Conservation (phyloP, 2,888 invertebrate species). For the Thalpophila matura region DNA sequence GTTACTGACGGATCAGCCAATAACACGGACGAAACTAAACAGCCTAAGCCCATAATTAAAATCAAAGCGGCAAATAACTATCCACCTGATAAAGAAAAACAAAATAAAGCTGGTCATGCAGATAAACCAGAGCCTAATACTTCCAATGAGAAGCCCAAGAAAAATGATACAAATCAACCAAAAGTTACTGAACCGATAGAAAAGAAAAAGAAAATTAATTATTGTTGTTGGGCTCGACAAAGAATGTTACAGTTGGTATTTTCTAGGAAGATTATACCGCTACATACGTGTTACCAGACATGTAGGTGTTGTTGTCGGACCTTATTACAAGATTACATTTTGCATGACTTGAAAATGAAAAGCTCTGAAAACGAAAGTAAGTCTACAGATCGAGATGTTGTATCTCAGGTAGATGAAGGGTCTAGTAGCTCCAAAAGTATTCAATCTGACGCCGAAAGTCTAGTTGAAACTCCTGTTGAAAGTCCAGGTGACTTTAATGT, state of each 20-base stretch:
- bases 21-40: no score
- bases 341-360: constrained; percentile 19
- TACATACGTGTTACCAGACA: constrained; percentile 59
- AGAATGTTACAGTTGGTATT: constrained; percentile 48
- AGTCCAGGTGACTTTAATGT: neutral
- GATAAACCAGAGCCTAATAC: no score
- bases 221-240: constrained; percentile 77
- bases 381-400: neutral
- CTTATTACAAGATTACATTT: constrained; percentile 37
- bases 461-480: neutral
- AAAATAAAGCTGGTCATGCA: neutral
- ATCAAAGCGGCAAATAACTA: constrained; percentile 25
- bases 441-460: neutral
- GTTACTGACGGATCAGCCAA: no score
- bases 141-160: neutral
- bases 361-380: neutral
- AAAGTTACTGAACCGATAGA: neutral
- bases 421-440: neutral
- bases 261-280: constrained; percentile 16
- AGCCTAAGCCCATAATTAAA: constrained; percentile 36
- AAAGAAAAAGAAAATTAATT: constrained; percentile 36
- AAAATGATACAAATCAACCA: neutral
- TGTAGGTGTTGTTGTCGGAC: constrained; percentile 73
- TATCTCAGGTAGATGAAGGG: neutral
- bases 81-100: constrained; percentile 8